Evolutionary conservation across 2,888 invertebrate species (phyloP).

Genomic region (Omphaloscelis lunosa): DNA sequence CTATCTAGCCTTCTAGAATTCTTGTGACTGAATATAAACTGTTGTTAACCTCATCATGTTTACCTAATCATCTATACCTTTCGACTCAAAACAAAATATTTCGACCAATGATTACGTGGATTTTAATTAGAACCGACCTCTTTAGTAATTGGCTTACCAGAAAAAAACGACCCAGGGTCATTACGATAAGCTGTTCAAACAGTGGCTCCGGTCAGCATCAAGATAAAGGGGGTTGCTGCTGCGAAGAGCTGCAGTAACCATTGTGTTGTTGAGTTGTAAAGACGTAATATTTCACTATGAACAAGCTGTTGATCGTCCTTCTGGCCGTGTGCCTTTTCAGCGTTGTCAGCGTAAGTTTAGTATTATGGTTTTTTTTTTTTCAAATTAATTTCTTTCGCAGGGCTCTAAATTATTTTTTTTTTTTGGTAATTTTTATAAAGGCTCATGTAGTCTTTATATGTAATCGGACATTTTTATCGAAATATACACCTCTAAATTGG

Average conservation of each 20-base stretch:
- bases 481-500: background rate
- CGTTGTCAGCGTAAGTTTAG: constrained; percentile 79
- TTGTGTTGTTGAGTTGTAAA: constrained; percentile 63
- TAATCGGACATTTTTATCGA: no score
- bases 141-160: constrained; percentile 1
- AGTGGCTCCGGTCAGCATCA: constrained; percentile 42
- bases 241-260: constrained; percentile 68
- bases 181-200: constrained; percentile 42
- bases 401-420: background rate
- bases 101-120: background rate
- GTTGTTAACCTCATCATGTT: background rate
- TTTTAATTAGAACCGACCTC: background rate
- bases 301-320: constrained; percentile 80
- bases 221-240: constrained; percentile 69
- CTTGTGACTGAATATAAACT: background rate
- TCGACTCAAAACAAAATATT: background rate
- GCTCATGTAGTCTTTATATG: background rate
- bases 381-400: background rate
- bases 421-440: background rate
- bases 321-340: constrained; percentile 82
- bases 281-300: constrained; percentile 76
- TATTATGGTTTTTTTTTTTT: background rate
- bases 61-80: background rate
- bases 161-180: constrained; percentile 32
- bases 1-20: no score